Evolutionary conservation across 2,888 invertebrate genomes (phyloP).

Genomic region (Drosophila trichaetosa): DNA sequence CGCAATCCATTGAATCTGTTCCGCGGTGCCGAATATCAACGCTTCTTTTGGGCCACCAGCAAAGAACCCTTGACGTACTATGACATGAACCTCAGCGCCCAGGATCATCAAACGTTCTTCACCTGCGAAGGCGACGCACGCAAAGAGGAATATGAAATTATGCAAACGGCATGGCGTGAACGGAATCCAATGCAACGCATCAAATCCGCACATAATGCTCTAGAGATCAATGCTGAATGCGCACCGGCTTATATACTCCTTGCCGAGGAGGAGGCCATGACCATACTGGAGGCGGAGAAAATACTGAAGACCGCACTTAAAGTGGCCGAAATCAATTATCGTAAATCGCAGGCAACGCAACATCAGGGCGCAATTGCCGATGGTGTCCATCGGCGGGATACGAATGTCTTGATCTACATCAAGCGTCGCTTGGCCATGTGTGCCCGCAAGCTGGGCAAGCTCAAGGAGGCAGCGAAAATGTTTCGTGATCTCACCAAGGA

Average conservation of each 20-base stretch:
- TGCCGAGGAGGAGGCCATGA: conserved; percentile 98
- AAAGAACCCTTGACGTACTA: conserved; percentile 98
- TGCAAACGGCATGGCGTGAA: conserved; percentile 98
- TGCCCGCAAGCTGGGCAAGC: conserved; percentile 95
- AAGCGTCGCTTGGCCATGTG: conserved; percentile 98
- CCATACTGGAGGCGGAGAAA: conserved; percentile 94
- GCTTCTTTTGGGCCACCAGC: conserved; percentile 95
- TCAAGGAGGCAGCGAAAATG: conserved; percentile 98
- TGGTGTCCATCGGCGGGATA: conserved; percentile 93
- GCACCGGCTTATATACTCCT: conserved; percentile 97
- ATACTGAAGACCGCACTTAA: conserved; percentile 93
- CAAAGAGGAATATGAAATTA: conserved; percentile 95
- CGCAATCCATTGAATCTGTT: conserved; percentile 97
- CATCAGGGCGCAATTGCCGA: conserved; percentile 91
- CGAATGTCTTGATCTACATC: conserved; percentile 97
- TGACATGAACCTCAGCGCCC: conserved; percentile 99
- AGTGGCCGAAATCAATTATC: conserved; percentile 92
- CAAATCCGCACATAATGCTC: conserved; percentile 94
- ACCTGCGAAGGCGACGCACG: conserved; percentile 95
- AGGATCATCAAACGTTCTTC: conserved; percentile 99
- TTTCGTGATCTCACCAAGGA: conserved; percentile 98
- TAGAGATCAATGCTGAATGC: conserved; percentile 95
- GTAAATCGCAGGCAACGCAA: conserved; percentile 91
- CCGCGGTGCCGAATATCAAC: conserved; percentile 97
- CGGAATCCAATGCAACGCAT: conserved; percentile 95